phyloP scores from a whole-genome alignment of 37 sponge, comb jelly and placozoan species.

The Oopsacas minuta region DNA sequence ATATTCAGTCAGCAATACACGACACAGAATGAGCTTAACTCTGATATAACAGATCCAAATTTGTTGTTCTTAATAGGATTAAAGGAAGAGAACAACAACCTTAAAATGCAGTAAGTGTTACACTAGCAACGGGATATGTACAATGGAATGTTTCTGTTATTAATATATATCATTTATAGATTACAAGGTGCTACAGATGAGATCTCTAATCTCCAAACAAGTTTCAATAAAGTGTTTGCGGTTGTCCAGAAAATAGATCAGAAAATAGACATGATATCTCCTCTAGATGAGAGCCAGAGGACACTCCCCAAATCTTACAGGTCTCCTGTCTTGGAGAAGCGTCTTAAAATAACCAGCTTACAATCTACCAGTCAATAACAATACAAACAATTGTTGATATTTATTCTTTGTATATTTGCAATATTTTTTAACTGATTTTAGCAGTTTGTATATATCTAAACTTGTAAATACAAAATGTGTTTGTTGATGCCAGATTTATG shows the following conservation, averaged over 20 bases:
- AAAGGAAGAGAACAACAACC: slow-evolving; percentile 11
- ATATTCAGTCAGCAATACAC: neutral
- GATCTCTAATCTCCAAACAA: neutral
- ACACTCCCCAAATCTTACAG: neutral
- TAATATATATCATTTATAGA: neutral
- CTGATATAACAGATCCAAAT: neutral
- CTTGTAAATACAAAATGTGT: no score
- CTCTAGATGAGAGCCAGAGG: neutral
- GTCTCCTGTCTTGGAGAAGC: neutral
- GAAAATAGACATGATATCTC: neutral
- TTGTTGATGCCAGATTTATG: no score
- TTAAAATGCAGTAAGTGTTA: neutral
- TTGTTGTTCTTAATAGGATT: neutral
- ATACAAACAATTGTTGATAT: no score
- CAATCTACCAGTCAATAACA: no score
- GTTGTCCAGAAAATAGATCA: neutral
- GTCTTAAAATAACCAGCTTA: no score
- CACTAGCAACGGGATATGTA: neutral
- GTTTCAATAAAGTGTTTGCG: neutral
- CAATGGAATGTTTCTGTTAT: neutral
- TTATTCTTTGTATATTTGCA: no score
- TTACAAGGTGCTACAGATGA: neutral
- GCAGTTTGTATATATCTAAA: no score
- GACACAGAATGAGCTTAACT: neutral
- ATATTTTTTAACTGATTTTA: no score